Evolutionary conservation across 2,888 invertebrate species (phyloP).

Genomic region (Phengaris arion): DNA sequence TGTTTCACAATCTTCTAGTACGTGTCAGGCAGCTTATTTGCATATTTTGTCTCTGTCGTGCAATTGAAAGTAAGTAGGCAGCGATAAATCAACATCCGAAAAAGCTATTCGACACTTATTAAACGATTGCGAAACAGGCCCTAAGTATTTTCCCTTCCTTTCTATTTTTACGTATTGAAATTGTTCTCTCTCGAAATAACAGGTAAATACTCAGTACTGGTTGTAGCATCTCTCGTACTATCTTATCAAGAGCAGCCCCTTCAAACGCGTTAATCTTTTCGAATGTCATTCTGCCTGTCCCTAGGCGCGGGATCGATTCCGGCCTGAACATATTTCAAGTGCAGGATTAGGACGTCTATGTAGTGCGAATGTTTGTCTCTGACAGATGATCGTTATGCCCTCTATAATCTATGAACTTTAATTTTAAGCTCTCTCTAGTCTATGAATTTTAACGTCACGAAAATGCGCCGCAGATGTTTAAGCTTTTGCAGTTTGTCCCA

Average conservation of each 20-base stretch:
- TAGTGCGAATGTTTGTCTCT: constrained; percentile 72
- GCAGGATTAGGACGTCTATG: constrained; percentile 71
- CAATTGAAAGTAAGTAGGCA: too few species aligned
- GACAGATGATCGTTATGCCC: constrained; percentile 63
- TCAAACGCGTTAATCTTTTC: constrained; percentile 57
- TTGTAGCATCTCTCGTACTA: constrained; percentile 33
- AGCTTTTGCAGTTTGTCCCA: constrained; percentile 17
- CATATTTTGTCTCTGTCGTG: too few species aligned
- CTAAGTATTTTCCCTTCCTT: too few species aligned
- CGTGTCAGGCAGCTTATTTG: too few species aligned
- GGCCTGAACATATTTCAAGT: constrained; percentile 71
- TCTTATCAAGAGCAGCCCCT: constrained; percentile 45
- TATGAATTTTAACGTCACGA: constrained; percentile 57
- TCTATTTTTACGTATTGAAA: too few species aligned
- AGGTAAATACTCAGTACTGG: too few species aligned
- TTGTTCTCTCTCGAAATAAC: too few species aligned
- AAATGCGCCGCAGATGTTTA: constrained; percentile 50
- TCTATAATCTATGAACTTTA: constrained; percentile 63
- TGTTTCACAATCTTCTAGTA: too few species aligned
- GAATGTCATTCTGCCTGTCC: constrained; percentile 55
- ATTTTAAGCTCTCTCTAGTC: constrained; percentile 62
- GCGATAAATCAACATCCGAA: too few species aligned
- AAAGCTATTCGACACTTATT: too few species aligned
- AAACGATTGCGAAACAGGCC: too few species aligned
- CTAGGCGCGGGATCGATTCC: constrained; percentile 48